A percentile compares a stretch with the other conserved stretches of the same genome.
These are phyloP conservation scores for Callospermophilus lateralis DNA, from an alignment of 2,113 vertebrate genomes.

Conservation along the genomic window DNA sequence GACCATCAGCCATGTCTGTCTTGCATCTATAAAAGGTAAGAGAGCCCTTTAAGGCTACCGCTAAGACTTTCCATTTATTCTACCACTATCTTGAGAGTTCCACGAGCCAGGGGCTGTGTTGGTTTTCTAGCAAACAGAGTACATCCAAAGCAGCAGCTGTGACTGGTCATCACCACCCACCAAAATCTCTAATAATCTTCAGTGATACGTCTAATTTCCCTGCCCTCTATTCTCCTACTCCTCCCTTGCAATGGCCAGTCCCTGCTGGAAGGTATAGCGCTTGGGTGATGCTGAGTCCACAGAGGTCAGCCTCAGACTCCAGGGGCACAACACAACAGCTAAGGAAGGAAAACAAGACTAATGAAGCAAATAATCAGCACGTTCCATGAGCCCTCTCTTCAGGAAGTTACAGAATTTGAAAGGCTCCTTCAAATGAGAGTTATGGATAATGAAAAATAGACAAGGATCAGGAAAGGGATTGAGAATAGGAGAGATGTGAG, in stretches of 20 bases:
- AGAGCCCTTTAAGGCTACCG: constrained; percentile 12
- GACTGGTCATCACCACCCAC: background rate
- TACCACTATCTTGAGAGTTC: background rate
- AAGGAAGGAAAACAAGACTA: background rate
- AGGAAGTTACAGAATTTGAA: background rate
- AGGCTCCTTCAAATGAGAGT: background rate
- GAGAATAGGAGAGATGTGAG: background rate
- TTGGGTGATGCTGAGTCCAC: background rate
- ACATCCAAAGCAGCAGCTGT: background rate
- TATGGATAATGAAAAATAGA: background rate
- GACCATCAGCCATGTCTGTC: constrained; percentile 9
- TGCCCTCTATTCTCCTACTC: background rate
- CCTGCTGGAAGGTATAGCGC: rapidly evolving
- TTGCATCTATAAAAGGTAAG: constrained; percentile 62
- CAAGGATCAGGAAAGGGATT: background rate
- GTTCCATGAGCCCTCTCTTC: background rate
- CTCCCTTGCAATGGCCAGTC: background rate
- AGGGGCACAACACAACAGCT: rapidly evolving
- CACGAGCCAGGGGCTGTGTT: background rate
- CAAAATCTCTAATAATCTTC: background rate
- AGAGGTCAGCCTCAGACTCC: background rate
- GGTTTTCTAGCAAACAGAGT: background rate
- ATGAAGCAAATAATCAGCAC: background rate
- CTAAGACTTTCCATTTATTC: background rate
- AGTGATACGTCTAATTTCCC: background rate